phyloP scores from a whole-genome alignment of 2,113 vertebrate genomes.

The Osmerus mordax region DNA sequence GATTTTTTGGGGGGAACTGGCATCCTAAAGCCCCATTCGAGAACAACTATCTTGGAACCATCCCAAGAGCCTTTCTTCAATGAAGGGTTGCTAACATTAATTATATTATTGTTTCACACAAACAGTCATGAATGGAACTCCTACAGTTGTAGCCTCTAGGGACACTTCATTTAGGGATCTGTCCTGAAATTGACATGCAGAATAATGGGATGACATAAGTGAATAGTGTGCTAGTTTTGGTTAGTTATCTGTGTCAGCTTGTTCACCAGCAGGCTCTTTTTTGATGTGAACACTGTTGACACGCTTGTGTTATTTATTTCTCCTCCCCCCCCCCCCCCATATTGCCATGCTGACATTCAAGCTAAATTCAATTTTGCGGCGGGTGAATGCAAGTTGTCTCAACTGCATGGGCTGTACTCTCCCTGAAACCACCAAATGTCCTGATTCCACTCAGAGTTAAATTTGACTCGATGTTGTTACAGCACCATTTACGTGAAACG shows the following conservation, averaged over 20 bases:
- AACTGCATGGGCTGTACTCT: not conserved
- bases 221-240: not conserved
- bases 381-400: conserved; percentile 12
- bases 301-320: not conserved
- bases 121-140: conserved; percentile 1
- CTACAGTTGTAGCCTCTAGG: not conserved
- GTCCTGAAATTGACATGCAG: conserved; percentile 4
- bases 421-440: conserved; percentile 2
- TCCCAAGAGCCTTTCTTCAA: not conserved
- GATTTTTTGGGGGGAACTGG: not conserved
- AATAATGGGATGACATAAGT: not conserved
- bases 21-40: not conserved
- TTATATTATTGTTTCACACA: conserved; percentile 13
- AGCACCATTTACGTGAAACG: conserved; percentile 4
- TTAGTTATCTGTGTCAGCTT: not conserved
- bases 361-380: conserved; percentile 33
- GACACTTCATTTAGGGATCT: not conserved
- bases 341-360: conserved; percentile 24
- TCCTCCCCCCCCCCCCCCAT: conserved; percentile 4
- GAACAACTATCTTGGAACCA: not conserved
- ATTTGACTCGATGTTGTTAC: not conserved
- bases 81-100: not conserved
- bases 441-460: conserved; percentile 12
- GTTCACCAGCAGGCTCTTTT: conserved; percentile 15
- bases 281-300: conserved; percentile 17